Percentiles rank a stretch among this genome's conserved stretches.
Evolutionary conservation across 92 coral and sea anemone genomes (phyloP).

Genomic region (Pocillopora meandrina): DNA sequence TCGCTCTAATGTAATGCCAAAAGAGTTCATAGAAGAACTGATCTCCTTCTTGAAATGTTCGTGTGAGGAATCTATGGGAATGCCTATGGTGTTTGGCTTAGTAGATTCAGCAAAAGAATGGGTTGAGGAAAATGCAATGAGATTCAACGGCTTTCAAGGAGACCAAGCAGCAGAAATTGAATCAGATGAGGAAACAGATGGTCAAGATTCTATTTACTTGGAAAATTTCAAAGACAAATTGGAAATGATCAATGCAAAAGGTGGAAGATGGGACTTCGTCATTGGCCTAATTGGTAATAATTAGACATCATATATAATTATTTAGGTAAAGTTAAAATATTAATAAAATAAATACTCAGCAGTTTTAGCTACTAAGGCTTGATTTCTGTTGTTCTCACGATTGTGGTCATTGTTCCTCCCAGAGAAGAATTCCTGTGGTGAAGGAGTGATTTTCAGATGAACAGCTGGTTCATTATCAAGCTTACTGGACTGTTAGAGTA

Average conservation of each 20-base stretch:
- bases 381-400: too few relatives aligned
- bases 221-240: constrained; percentile 20
- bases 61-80: constrained; percentile 67
- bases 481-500: too few relatives aligned
- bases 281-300: constrained; percentile 82
- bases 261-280: constrained; percentile 84
- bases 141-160: constrained; percentile 15
- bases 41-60: constrained; percentile 32
- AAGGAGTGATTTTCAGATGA: too few relatives aligned
- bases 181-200: constrained; percentile 25
- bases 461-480: too few relatives aligned
- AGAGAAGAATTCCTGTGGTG: too few relatives aligned
- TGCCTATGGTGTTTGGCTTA: constrained; percentile 81
- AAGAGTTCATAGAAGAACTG: constrained; percentile 56
- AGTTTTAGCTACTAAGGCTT: too few relatives aligned
- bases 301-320: not conserved
- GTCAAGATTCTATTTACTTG: constrained; percentile 14
- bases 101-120: constrained; percentile 74
- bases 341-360: too few relatives aligned
- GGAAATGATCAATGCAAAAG: constrained; percentile 35
- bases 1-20: constrained; percentile 67
- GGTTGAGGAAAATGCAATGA: constrained; percentile 53
- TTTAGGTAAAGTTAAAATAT: too few relatives aligned
- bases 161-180: constrained; percentile 16
- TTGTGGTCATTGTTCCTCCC: too few relatives aligned